A percentile compares a stretch with the other conserved stretches of the same genome.
Conservation (phyloP, 2,888 invertebrate genomes). For the Panopea generosa region DNA sequence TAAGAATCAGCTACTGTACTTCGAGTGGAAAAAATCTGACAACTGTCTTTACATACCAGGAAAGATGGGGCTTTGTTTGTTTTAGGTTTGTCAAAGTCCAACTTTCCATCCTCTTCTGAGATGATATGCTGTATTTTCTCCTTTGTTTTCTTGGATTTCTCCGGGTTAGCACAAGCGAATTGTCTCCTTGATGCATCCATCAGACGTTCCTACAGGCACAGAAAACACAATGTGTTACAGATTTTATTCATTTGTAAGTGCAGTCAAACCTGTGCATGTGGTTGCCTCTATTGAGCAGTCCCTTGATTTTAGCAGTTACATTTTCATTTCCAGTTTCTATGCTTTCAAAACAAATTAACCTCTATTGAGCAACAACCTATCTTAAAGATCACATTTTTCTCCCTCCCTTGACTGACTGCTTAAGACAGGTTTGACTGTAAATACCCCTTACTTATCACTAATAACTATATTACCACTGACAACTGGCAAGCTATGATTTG, state of each 20-base stretch:
- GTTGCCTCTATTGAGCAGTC: background rate
- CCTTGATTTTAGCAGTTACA: no score
- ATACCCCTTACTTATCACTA: no score
- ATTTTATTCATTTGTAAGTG: background rate
- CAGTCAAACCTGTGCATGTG: background rate
- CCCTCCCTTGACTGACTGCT: no score
- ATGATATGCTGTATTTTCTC: conserved; percentile 77
- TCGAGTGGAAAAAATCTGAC: no score
- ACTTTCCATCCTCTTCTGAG: conserved; percentile 75
- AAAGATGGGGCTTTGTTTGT: conserved; percentile 79
- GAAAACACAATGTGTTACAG: background rate
- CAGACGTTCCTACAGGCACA: conserved; percentile 74
- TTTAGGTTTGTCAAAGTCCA: conserved; percentile 81
- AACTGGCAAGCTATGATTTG: no score
- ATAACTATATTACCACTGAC: no score
- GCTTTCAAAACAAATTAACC: no score
- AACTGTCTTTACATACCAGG: conserved; percentile 77
- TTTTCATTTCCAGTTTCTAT: no score
- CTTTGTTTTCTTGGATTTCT: conserved; percentile 82
- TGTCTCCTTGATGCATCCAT: conserved; percentile 82
- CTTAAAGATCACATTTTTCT: no score
- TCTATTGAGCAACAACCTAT: no score
- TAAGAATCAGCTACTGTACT: no score
- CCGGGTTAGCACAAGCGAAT: conserved; percentile 83
- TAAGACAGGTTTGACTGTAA: no score